Evolutionary conservation across 2,797 vertebrate genomes (phyloP).

Genomic region (Eulemur albifrons): DNA sequence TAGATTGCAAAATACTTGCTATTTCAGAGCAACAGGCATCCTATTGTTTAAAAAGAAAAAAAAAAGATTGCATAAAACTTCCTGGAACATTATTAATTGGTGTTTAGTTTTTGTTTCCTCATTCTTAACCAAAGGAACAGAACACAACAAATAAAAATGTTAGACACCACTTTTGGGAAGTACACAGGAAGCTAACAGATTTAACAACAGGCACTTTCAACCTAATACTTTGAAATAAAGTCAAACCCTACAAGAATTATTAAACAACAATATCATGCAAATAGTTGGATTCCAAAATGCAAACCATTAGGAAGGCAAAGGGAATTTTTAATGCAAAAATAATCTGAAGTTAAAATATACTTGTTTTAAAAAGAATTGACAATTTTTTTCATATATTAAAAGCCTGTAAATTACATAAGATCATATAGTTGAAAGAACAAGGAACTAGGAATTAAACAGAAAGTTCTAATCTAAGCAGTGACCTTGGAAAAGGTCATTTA

Average conservation of each 20-base stretch:
- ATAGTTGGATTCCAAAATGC: background rate
- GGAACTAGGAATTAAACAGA: background rate
- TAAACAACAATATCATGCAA: background rate
- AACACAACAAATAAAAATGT: conserved; percentile 19
- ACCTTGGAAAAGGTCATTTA: background rate
- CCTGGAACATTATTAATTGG: background rate
- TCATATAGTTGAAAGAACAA: background rate
- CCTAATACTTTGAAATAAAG: background rate
- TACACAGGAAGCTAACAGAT: background rate
- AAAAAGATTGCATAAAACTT: background rate
- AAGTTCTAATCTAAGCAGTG: background rate
- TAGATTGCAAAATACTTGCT: background rate
- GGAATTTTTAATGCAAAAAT: background rate
- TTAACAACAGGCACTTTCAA: background rate
- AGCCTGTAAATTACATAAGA: background rate
- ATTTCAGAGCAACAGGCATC: background rate
- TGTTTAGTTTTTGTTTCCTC: background rate
- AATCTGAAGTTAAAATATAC: background rate
- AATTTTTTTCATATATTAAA: background rate
- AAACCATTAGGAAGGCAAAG: background rate
- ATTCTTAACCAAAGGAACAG: background rate
- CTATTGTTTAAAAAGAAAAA: background rate
- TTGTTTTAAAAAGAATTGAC: background rate
- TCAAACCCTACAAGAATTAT: background rate
- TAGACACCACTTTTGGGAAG: background rate